These are phyloP conservation scores for Dromiciops gliroides DNA, from an alignment of 2,113 vertebrate genomes.

Conservation along the genomic window DNA sequence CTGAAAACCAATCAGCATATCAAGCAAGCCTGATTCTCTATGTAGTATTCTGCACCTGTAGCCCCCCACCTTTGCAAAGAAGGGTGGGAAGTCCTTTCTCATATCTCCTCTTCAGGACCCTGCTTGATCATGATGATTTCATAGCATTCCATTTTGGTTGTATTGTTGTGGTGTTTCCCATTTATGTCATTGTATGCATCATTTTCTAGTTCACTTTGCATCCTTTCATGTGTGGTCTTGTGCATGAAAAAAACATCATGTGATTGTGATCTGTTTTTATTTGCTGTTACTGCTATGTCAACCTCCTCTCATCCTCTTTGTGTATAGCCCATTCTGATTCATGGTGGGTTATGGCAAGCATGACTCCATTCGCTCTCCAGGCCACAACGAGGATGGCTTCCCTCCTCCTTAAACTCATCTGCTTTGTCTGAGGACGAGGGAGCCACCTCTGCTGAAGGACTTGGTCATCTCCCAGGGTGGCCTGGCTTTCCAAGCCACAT, in stretches of 20 bases:
- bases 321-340: background rate
- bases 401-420: background rate
- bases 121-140: background rate
- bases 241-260: background rate
- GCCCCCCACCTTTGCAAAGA: background rate
- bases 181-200: background rate
- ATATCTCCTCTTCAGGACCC: background rate
- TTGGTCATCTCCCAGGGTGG: background rate
- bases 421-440: background rate
- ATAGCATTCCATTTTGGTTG: background rate
- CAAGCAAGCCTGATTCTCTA: background rate
- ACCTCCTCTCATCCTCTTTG: background rate
- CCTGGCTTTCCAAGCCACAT: background rate
- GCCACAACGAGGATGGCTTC: background rate
- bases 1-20: background rate
- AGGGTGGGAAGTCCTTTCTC: background rate
- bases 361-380: background rate
- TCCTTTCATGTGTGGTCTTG: background rate
- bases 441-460: background rate
- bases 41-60: background rate
- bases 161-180: background rate
- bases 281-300: background rate
- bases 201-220: background rate
- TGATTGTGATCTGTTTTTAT: background rate
- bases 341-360: background rate